These are phyloP conservation scores for Heliocidaris erythrogramma DNA, from an alignment of 35 echinoderm and acorn worm species.

Conservation along the genomic window DNA sequence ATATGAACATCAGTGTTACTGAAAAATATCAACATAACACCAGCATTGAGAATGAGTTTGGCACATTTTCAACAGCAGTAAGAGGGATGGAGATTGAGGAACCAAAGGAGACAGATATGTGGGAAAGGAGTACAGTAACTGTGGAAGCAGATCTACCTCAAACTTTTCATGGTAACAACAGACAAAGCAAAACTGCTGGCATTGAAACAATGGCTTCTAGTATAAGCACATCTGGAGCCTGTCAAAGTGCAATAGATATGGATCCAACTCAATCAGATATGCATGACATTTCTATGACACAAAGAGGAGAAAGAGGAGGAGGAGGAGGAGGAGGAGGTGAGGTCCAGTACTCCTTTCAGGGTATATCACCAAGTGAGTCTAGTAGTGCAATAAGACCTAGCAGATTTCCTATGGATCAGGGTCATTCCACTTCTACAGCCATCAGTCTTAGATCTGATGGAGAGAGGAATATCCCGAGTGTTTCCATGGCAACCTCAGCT, in stretches of 20 bases:
- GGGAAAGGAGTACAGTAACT: not conserved
- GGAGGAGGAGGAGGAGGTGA: not conserved
- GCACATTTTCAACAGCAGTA: not conserved
- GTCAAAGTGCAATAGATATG: not conserved
- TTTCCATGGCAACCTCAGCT: not conserved
- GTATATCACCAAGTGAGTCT: not conserved
- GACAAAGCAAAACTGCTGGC: not conserved
- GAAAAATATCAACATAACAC: not conserved
- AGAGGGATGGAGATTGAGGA: not conserved
- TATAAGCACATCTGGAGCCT: not conserved
- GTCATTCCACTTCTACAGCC: not conserved
- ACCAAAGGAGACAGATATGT: not conserved
- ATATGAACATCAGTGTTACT: not conserved
- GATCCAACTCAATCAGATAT: not conserved
- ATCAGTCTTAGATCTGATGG: not conserved
- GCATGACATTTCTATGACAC: not conserved
- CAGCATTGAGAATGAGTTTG: not conserved
- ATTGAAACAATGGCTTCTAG: not conserved
- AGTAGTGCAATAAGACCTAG: not conserved
- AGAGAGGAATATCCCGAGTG: not conserved
- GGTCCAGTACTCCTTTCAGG: not conserved
- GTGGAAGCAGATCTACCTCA: not conserved
- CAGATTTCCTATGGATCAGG: not conserved
- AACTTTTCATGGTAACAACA: not conserved
- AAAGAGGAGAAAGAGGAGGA: not conserved